Conservation (phyloP, 2,113 vertebrate genomes). For the Leptobrachium ailaonicum region DNA sequence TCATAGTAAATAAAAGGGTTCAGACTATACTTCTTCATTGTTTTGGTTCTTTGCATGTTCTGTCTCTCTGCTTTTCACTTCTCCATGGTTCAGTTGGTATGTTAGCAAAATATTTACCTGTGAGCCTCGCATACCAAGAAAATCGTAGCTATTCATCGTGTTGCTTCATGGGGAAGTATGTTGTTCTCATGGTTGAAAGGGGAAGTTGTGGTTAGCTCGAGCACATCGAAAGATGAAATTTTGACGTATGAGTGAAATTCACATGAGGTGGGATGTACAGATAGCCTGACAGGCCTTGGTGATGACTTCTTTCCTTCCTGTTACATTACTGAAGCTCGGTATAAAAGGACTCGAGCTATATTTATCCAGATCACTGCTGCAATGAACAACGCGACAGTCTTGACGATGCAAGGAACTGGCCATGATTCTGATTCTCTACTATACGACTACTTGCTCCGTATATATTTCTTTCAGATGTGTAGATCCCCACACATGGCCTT, state of each 20-base stretch:
- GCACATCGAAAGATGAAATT: conserved; percentile 6
- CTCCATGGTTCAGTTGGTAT: not conserved
- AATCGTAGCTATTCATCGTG: not conserved
- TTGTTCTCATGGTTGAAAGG: conserved; percentile 34
- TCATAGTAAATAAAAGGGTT: no score
- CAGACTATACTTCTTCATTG: not conserved
- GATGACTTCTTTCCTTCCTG: conserved; percentile 32
- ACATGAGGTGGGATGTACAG: conserved; percentile 16
- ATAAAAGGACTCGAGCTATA: conserved; percentile 27
- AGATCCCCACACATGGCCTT: no score
- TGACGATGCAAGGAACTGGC: not conserved
- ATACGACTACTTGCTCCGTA: no score
- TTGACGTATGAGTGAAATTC: conserved; percentile 25
- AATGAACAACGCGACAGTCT: not conserved
- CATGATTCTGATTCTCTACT: no score
- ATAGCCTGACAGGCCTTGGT: not conserved
- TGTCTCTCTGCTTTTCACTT: not conserved
- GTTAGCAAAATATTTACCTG: conserved; percentile 7
- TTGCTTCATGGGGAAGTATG: conserved; percentile 16
- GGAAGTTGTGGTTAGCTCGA: conserved; percentile 34
- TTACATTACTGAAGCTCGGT: not conserved
- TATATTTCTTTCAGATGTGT: no score
- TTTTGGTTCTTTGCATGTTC: not conserved
- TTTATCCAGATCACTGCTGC: conserved; percentile 21
- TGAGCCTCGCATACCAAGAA: not conserved